Conservation (phyloP, 2,888 invertebrate genomes). For the Leucophora obtusa region DNA sequence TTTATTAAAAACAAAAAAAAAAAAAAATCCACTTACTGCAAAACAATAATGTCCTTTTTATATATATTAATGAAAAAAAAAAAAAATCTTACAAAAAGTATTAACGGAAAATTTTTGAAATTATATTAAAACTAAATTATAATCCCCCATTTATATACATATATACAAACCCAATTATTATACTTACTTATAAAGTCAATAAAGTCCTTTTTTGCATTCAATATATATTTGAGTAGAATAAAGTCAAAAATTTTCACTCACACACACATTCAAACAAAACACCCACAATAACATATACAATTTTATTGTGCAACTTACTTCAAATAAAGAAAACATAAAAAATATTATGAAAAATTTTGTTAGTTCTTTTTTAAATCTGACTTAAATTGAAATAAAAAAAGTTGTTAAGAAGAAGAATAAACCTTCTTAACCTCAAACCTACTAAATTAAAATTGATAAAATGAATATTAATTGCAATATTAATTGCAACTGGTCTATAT, state of each 20-base stretch:
- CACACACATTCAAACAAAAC: background rate
- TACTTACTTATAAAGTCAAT: conserved; percentile 26
- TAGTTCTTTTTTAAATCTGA: background rate
- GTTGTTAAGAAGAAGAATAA: too few relatives aligned
- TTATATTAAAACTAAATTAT: background rate
- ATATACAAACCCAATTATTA: conserved; percentile 1
- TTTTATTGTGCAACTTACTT: conserved; percentile 25
- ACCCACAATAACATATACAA: conserved; percentile 14
- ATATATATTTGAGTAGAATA: conserved; percentile 3
- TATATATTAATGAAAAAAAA: background rate
- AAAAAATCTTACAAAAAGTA: background rate
- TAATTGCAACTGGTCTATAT: too few relatives aligned
- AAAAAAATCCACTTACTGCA: background rate
- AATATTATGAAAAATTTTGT: too few relatives aligned
- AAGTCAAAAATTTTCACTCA: background rate
- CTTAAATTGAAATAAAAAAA: too few relatives aligned
- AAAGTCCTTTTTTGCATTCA: conserved; percentile 27
- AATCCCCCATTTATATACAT: conserved; percentile 17
- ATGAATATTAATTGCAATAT: too few relatives aligned
- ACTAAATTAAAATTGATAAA: too few relatives aligned
- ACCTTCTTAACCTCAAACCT: too few relatives aligned
- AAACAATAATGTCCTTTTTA: conserved; percentile 27
- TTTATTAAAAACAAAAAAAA: background rate
- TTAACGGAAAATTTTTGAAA: background rate
- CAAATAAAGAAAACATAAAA: conserved; percentile 15